phyloP scores from a whole-genome alignment of 35 echinoderm and acorn worm species.

The Holothuria glaberrima region DNA sequence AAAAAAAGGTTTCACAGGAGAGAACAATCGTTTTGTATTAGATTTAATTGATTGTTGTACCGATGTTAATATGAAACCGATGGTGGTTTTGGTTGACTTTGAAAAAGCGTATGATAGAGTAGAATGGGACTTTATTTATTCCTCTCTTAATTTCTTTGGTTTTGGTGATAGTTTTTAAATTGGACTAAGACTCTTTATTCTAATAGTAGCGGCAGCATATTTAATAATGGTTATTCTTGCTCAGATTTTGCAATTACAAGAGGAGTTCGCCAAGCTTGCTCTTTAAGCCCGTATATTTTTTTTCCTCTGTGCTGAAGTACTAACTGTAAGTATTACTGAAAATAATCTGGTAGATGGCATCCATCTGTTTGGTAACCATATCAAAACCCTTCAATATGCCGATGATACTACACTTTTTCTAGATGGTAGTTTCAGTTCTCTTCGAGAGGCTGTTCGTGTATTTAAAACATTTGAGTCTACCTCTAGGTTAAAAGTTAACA shows the following conservation, averaged over 20 bases:
- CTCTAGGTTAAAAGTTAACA: background rate
- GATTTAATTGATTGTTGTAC: background rate
- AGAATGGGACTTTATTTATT: constrained; percentile 2
- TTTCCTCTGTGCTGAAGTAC: background rate
- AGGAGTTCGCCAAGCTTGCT: background rate
- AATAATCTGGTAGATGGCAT: background rate
- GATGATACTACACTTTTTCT: background rate
- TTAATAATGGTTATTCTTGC: background rate
- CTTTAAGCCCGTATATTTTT: background rate
- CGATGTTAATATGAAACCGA: background rate
- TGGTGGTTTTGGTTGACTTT: constrained; percentile 4
- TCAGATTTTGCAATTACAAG: background rate
- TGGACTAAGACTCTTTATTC: background rate
- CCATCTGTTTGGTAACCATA: background rate
- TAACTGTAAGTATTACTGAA: background rate
- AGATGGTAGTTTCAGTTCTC: background rate
- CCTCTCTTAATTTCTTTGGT: background rate
- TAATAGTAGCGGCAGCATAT: background rate
- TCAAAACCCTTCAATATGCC: background rate
- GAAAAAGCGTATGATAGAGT: constrained; percentile 31
- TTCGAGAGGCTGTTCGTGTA: background rate
- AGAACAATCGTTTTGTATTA: background rate
- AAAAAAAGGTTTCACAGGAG: background rate
- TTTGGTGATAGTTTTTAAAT: background rate
- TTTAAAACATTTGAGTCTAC: background rate